Percentiles rank a stretch among this genome's conserved stretches.
Conservation (phyloP, 2,888 invertebrate genomes). For the Tipula helvola region DNA sequence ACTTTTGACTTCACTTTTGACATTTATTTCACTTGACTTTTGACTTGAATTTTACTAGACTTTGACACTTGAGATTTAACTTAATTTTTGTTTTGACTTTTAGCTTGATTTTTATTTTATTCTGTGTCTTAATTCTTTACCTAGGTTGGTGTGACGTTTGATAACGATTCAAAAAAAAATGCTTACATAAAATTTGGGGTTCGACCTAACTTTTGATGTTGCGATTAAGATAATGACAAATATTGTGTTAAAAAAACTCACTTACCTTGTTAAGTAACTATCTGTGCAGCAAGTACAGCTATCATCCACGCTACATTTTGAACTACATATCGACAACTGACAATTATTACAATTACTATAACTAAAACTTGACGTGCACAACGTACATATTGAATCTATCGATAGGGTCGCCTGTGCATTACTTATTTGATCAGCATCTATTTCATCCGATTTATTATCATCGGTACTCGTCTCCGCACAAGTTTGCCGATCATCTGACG, state of each 20-base stretch:
- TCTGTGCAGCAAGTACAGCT: constrained; percentile 22
- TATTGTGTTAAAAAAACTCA: not conserved
- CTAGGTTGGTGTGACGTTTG: too few species aligned
- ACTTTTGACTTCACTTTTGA: too few species aligned
- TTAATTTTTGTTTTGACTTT: too few species aligned
- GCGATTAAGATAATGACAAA: too few species aligned
- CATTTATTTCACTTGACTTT: too few species aligned
- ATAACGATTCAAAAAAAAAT: too few species aligned
- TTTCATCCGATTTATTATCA: constrained; percentile 10
- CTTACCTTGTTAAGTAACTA: constrained; percentile 17
- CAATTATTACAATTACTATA: constrained; percentile 32
- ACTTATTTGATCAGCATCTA: constrained; percentile 19
- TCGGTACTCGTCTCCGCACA: constrained; percentile 12
- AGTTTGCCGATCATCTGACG: constrained; percentile 25
- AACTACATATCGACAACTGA: constrained; percentile 31
- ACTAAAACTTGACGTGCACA: constrained; percentile 36
- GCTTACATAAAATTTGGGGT: too few species aligned
- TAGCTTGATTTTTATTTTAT: too few species aligned
- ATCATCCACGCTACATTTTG: constrained; percentile 30
- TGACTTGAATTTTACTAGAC: too few species aligned
- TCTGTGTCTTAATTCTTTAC: too few species aligned
- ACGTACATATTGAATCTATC: constrained; percentile 32
- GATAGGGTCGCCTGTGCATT: not conserved
- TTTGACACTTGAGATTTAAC: too few species aligned
- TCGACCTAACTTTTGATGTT: too few species aligned